A percentile compares a stretch with the other conserved stretches of the same genome.
phyloP scores from a whole-genome alignment of 2,888 invertebrate genomes.

The Ectemnius cavifrons region DNA sequence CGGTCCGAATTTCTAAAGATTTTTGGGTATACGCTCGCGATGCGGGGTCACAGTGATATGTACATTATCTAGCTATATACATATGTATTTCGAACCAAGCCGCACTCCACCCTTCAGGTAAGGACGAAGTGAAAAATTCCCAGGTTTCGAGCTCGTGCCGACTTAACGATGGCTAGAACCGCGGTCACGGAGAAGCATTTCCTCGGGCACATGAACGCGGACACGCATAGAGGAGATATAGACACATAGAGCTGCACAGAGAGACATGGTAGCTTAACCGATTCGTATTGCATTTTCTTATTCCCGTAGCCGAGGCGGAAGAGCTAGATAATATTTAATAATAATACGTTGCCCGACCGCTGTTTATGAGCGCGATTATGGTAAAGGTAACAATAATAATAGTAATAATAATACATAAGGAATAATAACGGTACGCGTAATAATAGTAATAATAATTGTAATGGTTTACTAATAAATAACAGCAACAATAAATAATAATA shows the following conservation, averaged over 20 bases:
- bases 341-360: background rate
- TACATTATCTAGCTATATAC: conserved; percentile 10
- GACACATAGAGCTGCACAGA: too few species aligned
- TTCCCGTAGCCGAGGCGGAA: conserved; percentile 33
- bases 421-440: conserved; percentile 13
- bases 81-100: background rate
- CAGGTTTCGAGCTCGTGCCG: conserved; percentile 20
- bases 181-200: conserved; percentile 7
- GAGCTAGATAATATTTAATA: conserved; percentile 28
- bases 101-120: background rate
- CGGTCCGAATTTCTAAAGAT: conserved; percentile 64
- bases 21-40: conserved; percentile 62
- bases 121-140: background rate
- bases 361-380: conserved; percentile 27
- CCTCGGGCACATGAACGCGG: too few species aligned
- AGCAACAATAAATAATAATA: conserved; percentile 23
- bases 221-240: too few species aligned
- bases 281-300: conserved; percentile 34
- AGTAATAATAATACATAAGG: conserved; percentile 10
- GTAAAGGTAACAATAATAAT: conserved; percentile 28
- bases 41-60: conserved; percentile 9
- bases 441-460: conserved; percentile 40
- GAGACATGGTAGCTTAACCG: conserved; percentile 22
- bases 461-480: conserved; percentile 19
- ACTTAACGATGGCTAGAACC: background rate